Base-by-base conservation (phyloP, 2,113 vertebrate genomes). In the Isichthys henryi region DNA sequence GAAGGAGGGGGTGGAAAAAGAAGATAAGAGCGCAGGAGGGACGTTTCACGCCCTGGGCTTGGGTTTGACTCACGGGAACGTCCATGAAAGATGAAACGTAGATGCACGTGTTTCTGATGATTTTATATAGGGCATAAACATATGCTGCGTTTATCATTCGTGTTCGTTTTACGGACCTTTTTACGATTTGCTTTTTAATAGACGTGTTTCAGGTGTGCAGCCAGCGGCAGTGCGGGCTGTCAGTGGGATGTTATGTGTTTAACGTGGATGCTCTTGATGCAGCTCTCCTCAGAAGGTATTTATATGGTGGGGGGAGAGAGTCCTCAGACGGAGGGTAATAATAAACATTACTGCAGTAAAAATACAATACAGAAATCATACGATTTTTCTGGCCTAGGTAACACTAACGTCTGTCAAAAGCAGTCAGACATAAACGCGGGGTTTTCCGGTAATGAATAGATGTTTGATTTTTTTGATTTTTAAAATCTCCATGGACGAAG, bases 1-100 rank as follows among this genome's bases (percentile, higher is more conserved):
- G 82, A 85, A 49, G 43, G 43, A 48, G 43, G 82, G 43, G 23
- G 82, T 39, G 21, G 43, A 49, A 85, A 49, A 85, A 85, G 82
- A 85, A 85, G 74, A 80, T 80, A 80, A 80, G 74, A 85, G 43
- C 45, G 82, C 11, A 85, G 46, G 82, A 85, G 82, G 46, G 45
- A 84, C 10, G 62, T 4, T 70, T 27, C 62, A 11, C 56, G n/a
- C n/a, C 3, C n/a, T 27, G n/a, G n/a, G 62, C 10, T 31, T 3
- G 31, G 74, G 10, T 77, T 85, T 11, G 46, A 49, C 43, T 23
- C 21, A 49, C 82, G 82, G 74, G 74, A 43, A 43, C 74, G 3
- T 80, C 31, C 35, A 43, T 10, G 74, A 43, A 6, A 19, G 17
- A 43, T 5, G 35, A 43, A 19, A 77, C 35, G 66, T 13, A 13